A percentile compares a stretch with the other conserved stretches of the same genome.
Conservation (phyloP, 37 sponge, comb jelly and placozoan species). For the Crambe crambe region DNA sequence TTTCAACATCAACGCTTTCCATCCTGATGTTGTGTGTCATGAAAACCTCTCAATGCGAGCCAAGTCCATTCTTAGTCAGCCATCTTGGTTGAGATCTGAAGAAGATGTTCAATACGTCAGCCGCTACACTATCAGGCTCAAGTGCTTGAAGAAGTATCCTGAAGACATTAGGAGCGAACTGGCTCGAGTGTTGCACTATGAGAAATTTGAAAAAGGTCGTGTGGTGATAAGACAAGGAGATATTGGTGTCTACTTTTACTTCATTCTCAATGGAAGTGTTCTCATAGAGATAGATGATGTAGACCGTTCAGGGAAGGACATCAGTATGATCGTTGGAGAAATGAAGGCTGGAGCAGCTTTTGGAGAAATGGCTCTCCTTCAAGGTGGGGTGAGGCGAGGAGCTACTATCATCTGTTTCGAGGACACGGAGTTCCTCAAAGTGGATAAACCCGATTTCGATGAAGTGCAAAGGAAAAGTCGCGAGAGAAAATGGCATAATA, state of each 20-base stretch:
- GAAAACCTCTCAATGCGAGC: conserved; percentile 41
- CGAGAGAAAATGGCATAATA: conserved; percentile 53
- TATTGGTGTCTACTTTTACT: conserved; percentile 74
- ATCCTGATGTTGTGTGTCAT: conserved; percentile 34
- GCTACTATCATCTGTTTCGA: conserved; percentile 82
- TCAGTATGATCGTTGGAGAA: conserved; percentile 61
- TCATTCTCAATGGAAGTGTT: conserved; percentile 78
- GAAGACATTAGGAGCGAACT: conserved; percentile 66
- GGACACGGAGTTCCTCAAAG: conserved; percentile 64
- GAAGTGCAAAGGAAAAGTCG: conserved; percentile 37
- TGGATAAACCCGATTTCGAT: conserved; percentile 79
- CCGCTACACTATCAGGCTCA: conserved; percentile 36
- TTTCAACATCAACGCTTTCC: conserved; percentile 53
- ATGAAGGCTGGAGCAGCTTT: conserved; percentile 73
- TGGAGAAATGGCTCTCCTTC: conserved; percentile 84
- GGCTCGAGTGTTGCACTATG: conserved; percentile 60
- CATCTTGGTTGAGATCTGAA: conserved; percentile 38
- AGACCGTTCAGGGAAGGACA: conserved; percentile 18
- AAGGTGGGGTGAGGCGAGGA: conserved; percentile 34
- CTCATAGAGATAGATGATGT: conserved; percentile 61
- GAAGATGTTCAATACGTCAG: conserved; percentile 50
- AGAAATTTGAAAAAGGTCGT: conserved; percentile 65
- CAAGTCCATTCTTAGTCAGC: conserved; percentile 62
- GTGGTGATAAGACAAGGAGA: conserved; percentile 83
- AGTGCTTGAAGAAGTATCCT: conserved; percentile 74